Evolutionary conservation across 2,888 invertebrate species (phyloP), one percentile per base, ranked within the genome.

Genomic region (Andrena praecox): DNA sequence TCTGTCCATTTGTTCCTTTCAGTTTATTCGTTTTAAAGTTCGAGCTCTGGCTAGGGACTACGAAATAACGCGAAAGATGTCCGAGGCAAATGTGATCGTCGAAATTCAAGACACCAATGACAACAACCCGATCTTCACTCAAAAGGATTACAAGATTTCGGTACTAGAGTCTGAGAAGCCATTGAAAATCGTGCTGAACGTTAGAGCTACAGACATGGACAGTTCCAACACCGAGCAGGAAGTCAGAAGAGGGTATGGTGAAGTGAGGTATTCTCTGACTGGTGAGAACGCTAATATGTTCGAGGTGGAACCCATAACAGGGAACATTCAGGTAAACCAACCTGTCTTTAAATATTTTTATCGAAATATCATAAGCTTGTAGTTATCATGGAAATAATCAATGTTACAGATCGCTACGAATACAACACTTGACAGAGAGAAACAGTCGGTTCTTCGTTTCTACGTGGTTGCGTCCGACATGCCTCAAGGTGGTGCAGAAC

Each of bases 41-140:
- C 92, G 94, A 75, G 95, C 95, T 78, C 93, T 89, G 80, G 94
- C 91, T 74, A 94, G 91, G 69, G 93, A 89, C 86, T 94, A 89
- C 85, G 95, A 91, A 86, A 93, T 90, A 89, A 94, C 94, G 7
- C 88, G 92, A 24, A 95, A 96, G 80, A 95, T 95, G 91, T 96
- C 96, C 59, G 95, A 95, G 70, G 97, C 97, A 0, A 96, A 96
- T 82, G 95, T 97, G 0, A 95, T 96, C 59, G 95, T 97, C 31
- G 96, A 96, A 84, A 96, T 98, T 0, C 95, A 96, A 69, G 97
- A 98, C 91, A 95, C 96, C 0, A 98, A 98, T 91, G 98, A 98
- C 90, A 97, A 98, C 92, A 95, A 95, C 80, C 98, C 98, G 0
- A 94, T 95, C 64, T 97, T 97, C 92, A 95, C 95, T 71, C 95